Percentiles rank a stretch among this genome's conserved stretches.
phyloP scores from a whole-genome alignment of 2,113 vertebrate genomes.

The Ictalurus furcatus region DNA sequence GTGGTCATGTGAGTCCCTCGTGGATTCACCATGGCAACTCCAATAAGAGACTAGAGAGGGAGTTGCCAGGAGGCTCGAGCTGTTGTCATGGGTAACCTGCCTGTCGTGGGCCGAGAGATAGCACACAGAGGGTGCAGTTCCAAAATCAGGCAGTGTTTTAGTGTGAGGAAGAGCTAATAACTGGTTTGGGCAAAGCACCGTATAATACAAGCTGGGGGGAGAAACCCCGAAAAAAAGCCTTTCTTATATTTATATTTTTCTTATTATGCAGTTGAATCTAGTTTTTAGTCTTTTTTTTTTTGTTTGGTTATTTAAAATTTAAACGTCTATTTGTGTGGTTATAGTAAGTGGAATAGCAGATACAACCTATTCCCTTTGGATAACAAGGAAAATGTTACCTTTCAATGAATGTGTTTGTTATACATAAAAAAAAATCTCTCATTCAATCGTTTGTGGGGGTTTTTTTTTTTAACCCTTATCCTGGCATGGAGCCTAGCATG shows the following conservation, averaged over 20 bases:
- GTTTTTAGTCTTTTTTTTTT: not conserved
- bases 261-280: not conserved
- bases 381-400: not conserved
- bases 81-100: conserved; percentile 76
- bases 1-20: conserved; percentile 67
- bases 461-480: not conserved
- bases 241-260: not conserved
- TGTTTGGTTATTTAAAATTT: not conserved
- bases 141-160: conserved; percentile 41
- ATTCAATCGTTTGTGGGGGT: not conserved
- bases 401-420: not conserved
- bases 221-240: not conserved
- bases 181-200: not conserved
- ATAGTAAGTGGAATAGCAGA: not conserved
- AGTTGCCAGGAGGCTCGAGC: conserved; percentile 74
- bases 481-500: no score
- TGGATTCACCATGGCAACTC: conserved; percentile 76
- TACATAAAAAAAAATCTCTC: not conserved
- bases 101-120: conserved; percentile 66
- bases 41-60: conserved; percentile 76
- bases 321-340: not conserved
- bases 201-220: not conserved
- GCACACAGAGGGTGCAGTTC: not conserved
- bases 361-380: not conserved
- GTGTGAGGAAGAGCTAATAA: not conserved